Base-by-base conservation (phyloP, 2,888 invertebrate species). In the Enoplolaimus lenunculus region DNA sequence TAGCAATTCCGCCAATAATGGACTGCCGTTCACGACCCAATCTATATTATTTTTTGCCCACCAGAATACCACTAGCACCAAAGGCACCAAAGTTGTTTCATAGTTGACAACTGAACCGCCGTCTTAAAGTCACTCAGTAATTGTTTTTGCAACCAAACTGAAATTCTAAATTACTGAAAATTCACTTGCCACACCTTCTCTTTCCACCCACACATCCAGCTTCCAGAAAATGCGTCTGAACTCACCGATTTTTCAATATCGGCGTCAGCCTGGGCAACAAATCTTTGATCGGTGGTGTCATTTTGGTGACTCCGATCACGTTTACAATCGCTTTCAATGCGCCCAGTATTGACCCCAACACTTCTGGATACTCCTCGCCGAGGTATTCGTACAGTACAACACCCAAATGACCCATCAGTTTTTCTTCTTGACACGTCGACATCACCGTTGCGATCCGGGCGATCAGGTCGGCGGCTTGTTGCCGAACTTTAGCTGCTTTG, bases 211-310 rank as follows among this genome's bases (percentile, higher is more conserved):
- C n/a, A n/a, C n/a, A n/a, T n/a, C n/a, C n/a, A n/a, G n/a, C n/a
- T n/a, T n/a, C n/a, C n/a, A n/a, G n/a, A n/a, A n/a, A n/a, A n/a
- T n/a, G n/a, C n/a, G n/a, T n/a, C n/a, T n/a, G n/a, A n/a, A n/a
- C n/a, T 31, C 28, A 91, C 84, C 92, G 88, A 85, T 99, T 98
- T 82, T 98, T 98, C 73, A 98, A 85, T 80, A 98, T 98, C 0
- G 98, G 98, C 0, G 98, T 99, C 59, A 98, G 85, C 72, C 97
- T 86, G 0, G 98, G 98, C 68, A 98, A 84, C 30, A 98, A 85
- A 85, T 98, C 97, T 84, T 99, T 99, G 78, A 98, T 99, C 1
- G 98, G 98, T 2, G 98, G 98, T 1, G 95, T 98, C 98, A 99
- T 99, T 84, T 98, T 97, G 0, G 95, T 95, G 98, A 98, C 98